Conservation (phyloP, 2,797 vertebrate genomes). For the Silurus aristotelis region DNA sequence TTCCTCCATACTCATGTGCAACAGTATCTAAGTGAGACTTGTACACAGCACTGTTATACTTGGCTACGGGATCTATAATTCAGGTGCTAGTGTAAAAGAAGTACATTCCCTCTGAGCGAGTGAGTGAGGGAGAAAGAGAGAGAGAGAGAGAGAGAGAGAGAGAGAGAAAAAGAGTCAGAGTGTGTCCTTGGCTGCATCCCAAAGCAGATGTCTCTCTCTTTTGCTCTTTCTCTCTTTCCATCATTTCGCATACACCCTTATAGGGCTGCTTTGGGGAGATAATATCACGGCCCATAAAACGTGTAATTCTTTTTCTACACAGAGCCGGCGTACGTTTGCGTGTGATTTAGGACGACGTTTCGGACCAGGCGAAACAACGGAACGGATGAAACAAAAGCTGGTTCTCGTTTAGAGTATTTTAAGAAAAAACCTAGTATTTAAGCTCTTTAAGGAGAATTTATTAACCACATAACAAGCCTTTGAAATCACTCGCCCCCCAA, state of each 20-base stretch:
- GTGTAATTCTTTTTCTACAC: conserved; percentile 51
- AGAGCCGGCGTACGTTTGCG: conserved; percentile 51
- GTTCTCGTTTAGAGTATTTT: conserved; percentile 57
- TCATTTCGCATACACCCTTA: conserved; percentile 23
- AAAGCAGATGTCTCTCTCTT: conserved; percentile 57
- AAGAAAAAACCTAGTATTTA: conserved; percentile 26
- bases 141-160: background rate
- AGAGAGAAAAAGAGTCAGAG: background rate
- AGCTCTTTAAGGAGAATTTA: conserved; percentile 60
- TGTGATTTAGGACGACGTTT: conserved; percentile 58
- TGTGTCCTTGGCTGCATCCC: conserved; percentile 54
- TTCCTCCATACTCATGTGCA: conserved; percentile 33
- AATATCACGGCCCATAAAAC: conserved; percentile 58
- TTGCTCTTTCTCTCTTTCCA: conserved; percentile 1
- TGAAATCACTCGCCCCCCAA: conserved; percentile 47
- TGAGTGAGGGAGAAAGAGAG: background rate
- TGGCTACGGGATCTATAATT: conserved; percentile 39
- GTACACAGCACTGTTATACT: conserved; percentile 39
- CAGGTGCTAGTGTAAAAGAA: conserved; percentile 46
- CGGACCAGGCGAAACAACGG: conserved; percentile 27
- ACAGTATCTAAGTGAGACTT: conserved; percentile 34
- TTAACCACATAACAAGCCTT: conserved; percentile 65
- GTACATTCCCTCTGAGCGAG: conserved; percentile 7
- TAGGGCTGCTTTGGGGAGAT: conserved; percentile 42
- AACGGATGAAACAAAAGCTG: conserved; percentile 20